phyloP scores from a whole-genome alignment of 2,888 invertebrate genomes.

The Eupithecia subumbrata region DNA sequence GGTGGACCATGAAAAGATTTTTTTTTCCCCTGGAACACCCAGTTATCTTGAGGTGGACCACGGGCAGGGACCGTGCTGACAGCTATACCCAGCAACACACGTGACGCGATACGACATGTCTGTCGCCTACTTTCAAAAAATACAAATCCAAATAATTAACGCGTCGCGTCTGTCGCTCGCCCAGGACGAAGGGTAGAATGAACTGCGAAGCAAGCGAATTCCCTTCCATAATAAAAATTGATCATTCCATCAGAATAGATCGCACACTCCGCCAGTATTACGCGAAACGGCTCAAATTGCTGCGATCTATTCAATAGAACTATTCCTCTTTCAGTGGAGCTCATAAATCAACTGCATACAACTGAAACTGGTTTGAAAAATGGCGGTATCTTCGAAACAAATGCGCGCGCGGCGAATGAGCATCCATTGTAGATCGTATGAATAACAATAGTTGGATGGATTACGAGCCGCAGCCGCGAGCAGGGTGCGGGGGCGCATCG shows the following conservation, averaged over 20 bases:
- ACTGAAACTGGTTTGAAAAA: slow-evolving; percentile 32
- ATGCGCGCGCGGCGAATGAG: slow-evolving; percentile 24
- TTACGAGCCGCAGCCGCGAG: background rate
- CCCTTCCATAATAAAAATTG: background rate
- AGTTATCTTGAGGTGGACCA: too few species aligned
- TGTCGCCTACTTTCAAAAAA: background rate
- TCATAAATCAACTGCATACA: slow-evolving; percentile 33
- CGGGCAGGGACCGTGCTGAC: too few species aligned
- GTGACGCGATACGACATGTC: background rate
- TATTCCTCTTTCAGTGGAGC: slow-evolving; percentile 13
- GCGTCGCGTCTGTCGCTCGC: background rate
- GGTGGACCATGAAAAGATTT: too few species aligned
- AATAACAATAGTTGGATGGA: slow-evolving; percentile 35
- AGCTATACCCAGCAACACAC: too few species aligned
- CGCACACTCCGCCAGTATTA: background rate
- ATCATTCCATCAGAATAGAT: background rate
- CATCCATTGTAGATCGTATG: slow-evolving; percentile 35
- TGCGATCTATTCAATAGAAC: slow-evolving; percentile 15
- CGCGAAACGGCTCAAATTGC: background rate
- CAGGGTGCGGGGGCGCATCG: too few species aligned
- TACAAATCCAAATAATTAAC: background rate
- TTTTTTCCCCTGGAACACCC: too few species aligned
- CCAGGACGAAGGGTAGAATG: background rate
- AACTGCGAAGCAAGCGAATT: background rate
- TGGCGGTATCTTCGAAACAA: slow-evolving; percentile 35